Conservation (phyloP, 2,113 vertebrate species). For the Eonycteris spelaea region DNA sequence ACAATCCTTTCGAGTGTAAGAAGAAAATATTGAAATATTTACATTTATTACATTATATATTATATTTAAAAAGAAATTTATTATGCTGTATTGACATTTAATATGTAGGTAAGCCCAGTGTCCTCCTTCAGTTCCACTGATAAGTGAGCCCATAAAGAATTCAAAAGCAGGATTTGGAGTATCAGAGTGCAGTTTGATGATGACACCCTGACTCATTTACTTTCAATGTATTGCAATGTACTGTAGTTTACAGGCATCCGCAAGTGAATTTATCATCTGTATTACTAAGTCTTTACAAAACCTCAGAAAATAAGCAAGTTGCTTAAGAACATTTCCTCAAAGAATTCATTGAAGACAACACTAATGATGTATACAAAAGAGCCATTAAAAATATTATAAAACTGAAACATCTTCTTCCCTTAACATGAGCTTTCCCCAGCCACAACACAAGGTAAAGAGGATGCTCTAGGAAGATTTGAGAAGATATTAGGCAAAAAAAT, state of each 20-base stretch:
- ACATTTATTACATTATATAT: not conserved
- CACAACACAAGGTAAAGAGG: not conserved
- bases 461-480: not conserved
- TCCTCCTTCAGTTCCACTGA: not conserved
- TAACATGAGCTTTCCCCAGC: not conserved
- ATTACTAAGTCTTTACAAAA: not conserved
- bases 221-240: not conserved
- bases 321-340: not conserved
- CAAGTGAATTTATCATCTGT: not conserved
- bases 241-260: not conserved
- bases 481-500: not conserved
- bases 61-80: not conserved
- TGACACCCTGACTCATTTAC: not conserved
- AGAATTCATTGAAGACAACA: not conserved
- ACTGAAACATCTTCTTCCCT: not conserved
- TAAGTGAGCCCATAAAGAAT: not conserved
- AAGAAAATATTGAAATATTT: not conserved
- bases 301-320: not conserved
- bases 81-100: not conserved
- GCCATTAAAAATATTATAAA: not conserved
- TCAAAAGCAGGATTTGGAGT: not conserved
- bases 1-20: not conserved
- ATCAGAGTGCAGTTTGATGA: not conserved
- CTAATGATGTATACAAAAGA: not conserved
- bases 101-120: not conserved